These are phyloP conservation scores for Canis aureus DNA, from an alignment of 2,113 vertebrate species.

Conservation along the genomic window DNA sequence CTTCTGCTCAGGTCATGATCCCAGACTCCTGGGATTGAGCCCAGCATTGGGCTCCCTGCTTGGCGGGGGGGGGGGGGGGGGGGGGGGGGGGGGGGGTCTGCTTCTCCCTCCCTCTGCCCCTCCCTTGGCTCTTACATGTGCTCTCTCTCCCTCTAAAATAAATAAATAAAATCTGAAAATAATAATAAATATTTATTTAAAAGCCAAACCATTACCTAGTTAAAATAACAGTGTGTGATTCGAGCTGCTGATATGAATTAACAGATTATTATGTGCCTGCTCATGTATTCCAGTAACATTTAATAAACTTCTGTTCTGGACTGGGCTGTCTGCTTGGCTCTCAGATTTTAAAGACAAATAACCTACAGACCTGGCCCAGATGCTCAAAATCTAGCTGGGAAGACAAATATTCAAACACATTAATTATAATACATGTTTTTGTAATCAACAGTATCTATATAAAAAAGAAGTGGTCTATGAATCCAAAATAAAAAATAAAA, in stretches of 20 bases:
- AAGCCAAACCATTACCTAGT: neutral
- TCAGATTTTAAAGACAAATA: conserved; percentile 46
- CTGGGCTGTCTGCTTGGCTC: neutral
- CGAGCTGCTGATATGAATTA: conserved; percentile 9
- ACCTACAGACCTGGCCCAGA: neutral
- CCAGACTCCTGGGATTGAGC: neutral
- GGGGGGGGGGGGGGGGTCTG: neutral
- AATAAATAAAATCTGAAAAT: neutral
- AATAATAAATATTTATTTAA: conserved; percentile 51
- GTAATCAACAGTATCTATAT: neutral
- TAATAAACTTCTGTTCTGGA: neutral
- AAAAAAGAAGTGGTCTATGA: neutral
- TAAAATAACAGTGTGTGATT: conserved; percentile 47
- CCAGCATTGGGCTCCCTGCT: neutral
- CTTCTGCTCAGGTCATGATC: neutral
- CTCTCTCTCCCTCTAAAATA: neutral
- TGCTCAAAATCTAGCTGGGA: neutral
- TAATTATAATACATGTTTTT: neutral
- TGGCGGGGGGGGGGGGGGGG: no score
- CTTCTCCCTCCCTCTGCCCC: neutral
- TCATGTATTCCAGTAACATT: conserved; percentile 21
- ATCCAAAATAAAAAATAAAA: neutral
- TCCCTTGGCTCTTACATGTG: neutral
- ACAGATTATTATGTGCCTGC: conserved; percentile 9
- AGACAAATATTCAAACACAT: neutral